A percentile compares a stretch with the other conserved stretches of the same genome.
These are phyloP conservation scores for Vulpes lagopus DNA, from an alignment of 2,113 vertebrate genomes.

Conservation along the genomic window DNA sequence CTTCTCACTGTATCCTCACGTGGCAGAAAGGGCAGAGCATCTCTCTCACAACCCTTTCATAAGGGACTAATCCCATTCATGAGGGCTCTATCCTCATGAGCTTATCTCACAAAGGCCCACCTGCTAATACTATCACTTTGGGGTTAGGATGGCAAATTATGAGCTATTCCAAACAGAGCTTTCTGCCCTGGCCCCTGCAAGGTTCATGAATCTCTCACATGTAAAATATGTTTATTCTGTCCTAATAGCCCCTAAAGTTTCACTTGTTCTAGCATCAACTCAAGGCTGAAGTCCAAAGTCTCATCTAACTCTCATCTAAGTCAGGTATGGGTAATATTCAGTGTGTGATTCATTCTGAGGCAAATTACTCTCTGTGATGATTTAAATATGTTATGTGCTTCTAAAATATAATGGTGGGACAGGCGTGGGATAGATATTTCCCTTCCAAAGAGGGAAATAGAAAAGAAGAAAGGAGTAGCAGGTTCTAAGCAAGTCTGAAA, in stretches of 20 bases:
- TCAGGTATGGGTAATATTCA: not conserved
- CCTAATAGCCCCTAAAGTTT: not conserved
- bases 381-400: not conserved
- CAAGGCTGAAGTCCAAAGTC: not conserved
- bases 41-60: not conserved
- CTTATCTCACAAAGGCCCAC: not conserved
- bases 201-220: not conserved
- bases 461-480: not conserved
- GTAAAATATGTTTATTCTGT: not conserved
- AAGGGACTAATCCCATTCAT: not conserved
- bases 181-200: not conserved
- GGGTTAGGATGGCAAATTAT: not conserved
- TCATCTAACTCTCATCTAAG: conserved; percentile 22
- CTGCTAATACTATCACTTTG: not conserved
- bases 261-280: not conserved
- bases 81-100: not conserved
- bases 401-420: not conserved
- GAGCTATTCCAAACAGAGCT: not conserved
- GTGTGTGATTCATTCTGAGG: not conserved
- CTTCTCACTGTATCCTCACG: not conserved
- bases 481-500: not conserved
- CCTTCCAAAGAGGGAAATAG: not conserved
- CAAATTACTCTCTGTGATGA: not conserved
- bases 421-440: not conserved
- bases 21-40: not conserved